Conservation (phyloP, 2,888 invertebrate genomes). For the Chouioia cunea region DNA sequence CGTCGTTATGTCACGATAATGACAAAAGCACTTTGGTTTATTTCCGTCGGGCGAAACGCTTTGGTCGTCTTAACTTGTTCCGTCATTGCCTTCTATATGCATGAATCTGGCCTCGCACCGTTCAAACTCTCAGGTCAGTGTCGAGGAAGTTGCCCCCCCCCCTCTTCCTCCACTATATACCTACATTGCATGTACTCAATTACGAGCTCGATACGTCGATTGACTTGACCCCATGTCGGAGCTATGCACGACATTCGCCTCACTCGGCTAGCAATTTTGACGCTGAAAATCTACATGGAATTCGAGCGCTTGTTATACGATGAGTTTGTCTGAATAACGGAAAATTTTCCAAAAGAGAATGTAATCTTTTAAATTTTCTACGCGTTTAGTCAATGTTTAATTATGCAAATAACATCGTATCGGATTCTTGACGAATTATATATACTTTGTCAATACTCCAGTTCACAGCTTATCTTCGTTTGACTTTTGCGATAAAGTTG, state of each 20-base stretch:
- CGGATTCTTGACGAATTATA: no score
- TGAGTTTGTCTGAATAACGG: no score
- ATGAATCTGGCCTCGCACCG: slow-evolving; percentile 70
- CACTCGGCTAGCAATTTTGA: no score
- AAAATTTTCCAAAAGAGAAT: no score
- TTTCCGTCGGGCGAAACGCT: slow-evolving; percentile 85
- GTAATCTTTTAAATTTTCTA: no score
- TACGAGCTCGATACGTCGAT: slow-evolving; percentile 22
- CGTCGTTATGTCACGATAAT: slow-evolving; percentile 52
- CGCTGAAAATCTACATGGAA: no score
- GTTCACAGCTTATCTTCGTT: no score
- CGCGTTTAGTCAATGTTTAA: no score
- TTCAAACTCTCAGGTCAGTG: slow-evolving; percentile 69
- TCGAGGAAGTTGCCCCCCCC: slow-evolving; percentile 5
- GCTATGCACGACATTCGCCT: not conserved
- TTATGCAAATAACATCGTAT: no score
- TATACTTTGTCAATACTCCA: no score
- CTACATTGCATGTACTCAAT: not conserved
- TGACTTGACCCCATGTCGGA: slow-evolving; percentile 22
- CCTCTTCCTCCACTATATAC: not conserved
- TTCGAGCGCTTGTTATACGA: no score
- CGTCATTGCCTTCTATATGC: slow-evolving; percentile 71
- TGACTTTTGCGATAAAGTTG: no score
- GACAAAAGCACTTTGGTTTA: slow-evolving; percentile 77
- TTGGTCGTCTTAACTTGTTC: slow-evolving; percentile 79